Evolutionary conservation across 2,113 vertebrate species (phyloP).

Genomic region (Ctenodactylus gundi): DNA sequence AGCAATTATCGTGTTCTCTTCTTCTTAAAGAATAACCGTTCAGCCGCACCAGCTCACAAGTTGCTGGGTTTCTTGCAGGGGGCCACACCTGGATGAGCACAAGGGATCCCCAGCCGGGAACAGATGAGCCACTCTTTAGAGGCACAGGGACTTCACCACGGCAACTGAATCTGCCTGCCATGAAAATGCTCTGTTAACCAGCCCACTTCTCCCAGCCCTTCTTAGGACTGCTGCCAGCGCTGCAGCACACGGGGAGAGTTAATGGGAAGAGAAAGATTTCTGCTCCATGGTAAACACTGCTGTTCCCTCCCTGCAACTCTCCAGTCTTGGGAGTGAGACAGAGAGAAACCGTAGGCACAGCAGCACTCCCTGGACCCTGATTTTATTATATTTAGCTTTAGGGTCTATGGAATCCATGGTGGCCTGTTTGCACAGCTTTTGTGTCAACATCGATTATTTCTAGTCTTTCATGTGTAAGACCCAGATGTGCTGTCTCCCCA

Average conservation of each 20-base stretch:
- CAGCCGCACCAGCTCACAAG: neutral
- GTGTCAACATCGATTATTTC: neutral
- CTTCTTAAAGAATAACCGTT: neutral
- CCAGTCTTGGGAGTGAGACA: neutral
- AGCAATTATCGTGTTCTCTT: too few relatives aligned
- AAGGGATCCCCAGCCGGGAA: neutral
- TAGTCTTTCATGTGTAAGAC: neutral
- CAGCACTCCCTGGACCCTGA: neutral
- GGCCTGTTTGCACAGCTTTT: constrained; percentile 28
- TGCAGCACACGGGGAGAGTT: neutral
- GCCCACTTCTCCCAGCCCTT: constrained; percentile 1
- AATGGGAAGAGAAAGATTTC: neutral
- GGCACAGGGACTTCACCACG: constrained; percentile 42
- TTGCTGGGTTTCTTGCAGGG: neutral
- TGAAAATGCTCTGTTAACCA: neutral
- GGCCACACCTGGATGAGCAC: neutral
- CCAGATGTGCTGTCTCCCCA: neutral
- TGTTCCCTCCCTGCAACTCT: neutral
- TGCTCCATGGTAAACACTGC: neutral
- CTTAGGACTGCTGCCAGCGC: neutral
- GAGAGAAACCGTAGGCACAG: neutral
- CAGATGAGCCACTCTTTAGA: constrained; percentile 41
- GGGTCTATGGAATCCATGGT: neutral
- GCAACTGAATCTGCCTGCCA: constrained; percentile 6
- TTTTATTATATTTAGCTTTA: constrained; percentile 3